Evolutionary conservation across 2,113 vertebrate species (phyloP), one percentile per base, ranked within the genome.

Genomic region (Lynx canadensis): DNA sequence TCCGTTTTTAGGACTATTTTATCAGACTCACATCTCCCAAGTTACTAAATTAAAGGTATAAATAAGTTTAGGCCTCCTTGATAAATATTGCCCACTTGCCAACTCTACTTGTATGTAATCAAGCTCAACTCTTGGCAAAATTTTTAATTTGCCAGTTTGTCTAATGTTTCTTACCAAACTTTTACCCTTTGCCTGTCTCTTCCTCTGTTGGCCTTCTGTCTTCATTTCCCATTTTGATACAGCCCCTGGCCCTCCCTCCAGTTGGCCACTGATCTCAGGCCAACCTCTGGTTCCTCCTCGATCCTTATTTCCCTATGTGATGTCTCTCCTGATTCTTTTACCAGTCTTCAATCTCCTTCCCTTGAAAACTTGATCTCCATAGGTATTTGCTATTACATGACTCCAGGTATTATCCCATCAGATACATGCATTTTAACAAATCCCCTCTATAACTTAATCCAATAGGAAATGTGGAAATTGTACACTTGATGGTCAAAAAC

Each of bases 401-500:
- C 13, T 15, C 45, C 41, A 66, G 45, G 0, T n/a, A 55, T 73
- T 91, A 27, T 7, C 16, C 3, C 15, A 76, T 21, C 52, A 71
- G 6, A 48, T 93, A 73, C 82, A 85, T 63, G 4, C 29, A 78
- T 52, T 97, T 94, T 69, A 74, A 83, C 6, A 81, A 94, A 96
- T 69, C 31, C 1, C 4, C 68, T 85, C 36, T 36, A 79, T 65
- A 55, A 33, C 10, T 88, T 96, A 74, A 91, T 78, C 15, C 74
- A 78, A 68, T 25, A 76, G 82, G 10, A 78, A 91, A 74, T 29
- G 38, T 79, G 48, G 48, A 21, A 89, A 36, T n/a, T 76, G 1
- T 18, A 65, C 2, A 45, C 18, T 86, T 78, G 69, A 21, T 36
- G 15, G 0, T 60, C 33, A 68, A 85, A 55, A 93, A 0, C 55